Evolutionary conservation across 2,888 invertebrate genomes (phyloP).

Genomic region (Watsonalla cultraria): DNA sequence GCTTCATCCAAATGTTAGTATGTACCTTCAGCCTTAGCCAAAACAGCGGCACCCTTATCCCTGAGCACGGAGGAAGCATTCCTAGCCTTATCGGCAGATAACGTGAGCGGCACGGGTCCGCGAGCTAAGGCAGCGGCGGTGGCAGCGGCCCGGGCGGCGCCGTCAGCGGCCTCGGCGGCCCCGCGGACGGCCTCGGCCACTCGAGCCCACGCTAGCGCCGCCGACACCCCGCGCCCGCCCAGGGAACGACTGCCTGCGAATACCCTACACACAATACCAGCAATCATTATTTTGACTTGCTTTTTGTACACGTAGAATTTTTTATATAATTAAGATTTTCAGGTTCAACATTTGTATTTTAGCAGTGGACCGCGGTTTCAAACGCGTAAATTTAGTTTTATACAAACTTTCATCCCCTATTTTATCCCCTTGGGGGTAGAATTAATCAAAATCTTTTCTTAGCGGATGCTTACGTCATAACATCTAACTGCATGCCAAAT

Average conservation of each 20-base stretch:
- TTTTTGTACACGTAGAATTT: too few relatives aligned
- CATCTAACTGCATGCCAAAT: too few relatives aligned
- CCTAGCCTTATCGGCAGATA: constrained; percentile 71
- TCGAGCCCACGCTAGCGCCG: constrained; percentile 80
- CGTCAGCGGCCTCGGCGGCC: constrained; percentile 56
- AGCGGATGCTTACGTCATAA: too few relatives aligned
- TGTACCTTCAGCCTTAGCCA: constrained; percentile 54
- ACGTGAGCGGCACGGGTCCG: constrained; percentile 61
- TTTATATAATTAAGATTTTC: too few relatives aligned
- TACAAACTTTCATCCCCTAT: too few relatives aligned
- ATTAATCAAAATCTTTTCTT: too few relatives aligned
- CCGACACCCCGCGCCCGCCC: constrained; percentile 84
- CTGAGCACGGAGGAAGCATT: constrained; percentile 76
- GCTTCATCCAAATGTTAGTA: too few relatives aligned
- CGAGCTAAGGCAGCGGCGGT: constrained; percentile 56
- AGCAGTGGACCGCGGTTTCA: too few relatives aligned
- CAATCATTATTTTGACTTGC: too few relatives aligned
- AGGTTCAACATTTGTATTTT: too few relatives aligned
- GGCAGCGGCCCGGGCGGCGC: constrained; percentile 50
- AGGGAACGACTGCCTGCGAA: constrained; percentile 84
- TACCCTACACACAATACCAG: constrained; percentile 50
- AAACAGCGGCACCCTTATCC: constrained; percentile 65
- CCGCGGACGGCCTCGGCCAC: constrained; percentile 76
- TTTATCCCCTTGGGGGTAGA: too few relatives aligned
- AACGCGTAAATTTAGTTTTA: too few relatives aligned